Conservation (phyloP, 1,140 invertebrate genomes). For the Diplogasteroides magnus region DNA sequence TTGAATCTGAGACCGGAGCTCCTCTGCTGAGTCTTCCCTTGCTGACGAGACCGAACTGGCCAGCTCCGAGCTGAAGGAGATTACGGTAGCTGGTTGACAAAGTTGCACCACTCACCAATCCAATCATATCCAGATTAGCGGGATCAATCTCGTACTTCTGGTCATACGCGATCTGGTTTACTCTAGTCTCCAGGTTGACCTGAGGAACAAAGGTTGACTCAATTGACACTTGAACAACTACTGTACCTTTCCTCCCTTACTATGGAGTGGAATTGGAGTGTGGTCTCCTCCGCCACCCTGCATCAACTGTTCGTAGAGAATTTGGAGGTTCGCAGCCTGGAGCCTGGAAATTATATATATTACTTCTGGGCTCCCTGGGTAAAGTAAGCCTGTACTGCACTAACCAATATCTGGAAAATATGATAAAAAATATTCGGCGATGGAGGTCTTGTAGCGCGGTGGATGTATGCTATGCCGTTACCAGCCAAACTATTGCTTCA, state of each 20-base stretch:
- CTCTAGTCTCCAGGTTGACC: conserved; percentile 1
- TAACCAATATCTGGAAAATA: neutral
- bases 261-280: neutral
- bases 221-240: neutral
- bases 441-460: neutral
- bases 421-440: neutral
- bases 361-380: neutral
- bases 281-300: neutral
- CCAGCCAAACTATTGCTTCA: neutral
- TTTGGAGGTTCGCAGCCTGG: neutral
- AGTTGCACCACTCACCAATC: neutral
- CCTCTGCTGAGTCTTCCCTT: neutral
- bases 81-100: neutral
- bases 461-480: neutral
- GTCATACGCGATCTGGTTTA: conserved; percentile 7
- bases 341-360: neutral
- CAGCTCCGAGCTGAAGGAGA: conserved; percentile 8
- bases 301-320: conserved; percentile 15
- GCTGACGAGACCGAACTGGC: conserved; percentile 10
- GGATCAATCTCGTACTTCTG: conserved; percentile 10
- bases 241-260: neutral
- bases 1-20: neutral
- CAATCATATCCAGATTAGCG: neutral
- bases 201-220: neutral
- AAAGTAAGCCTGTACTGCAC: too few species aligned